Percentiles rank a stretch among this genome's conserved stretches.
Evolutionary conservation across 2,888 invertebrate genomes (phyloP).

Genomic region (Xestobium rufovillosum): DNA sequence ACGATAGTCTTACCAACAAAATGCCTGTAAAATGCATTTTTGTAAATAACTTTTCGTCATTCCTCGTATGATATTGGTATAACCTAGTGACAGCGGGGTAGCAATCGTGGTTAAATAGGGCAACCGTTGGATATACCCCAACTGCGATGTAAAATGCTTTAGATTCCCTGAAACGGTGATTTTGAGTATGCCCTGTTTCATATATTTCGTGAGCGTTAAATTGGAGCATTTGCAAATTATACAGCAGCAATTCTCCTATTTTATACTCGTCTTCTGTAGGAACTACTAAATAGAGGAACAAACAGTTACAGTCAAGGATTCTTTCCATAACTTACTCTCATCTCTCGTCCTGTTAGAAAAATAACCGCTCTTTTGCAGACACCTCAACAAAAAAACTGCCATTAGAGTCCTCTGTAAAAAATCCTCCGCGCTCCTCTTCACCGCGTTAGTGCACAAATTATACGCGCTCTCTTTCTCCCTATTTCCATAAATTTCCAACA

Average conservation of each 20-base stretch:
- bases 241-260: slow-evolving; percentile 59
- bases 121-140: slow-evolving; percentile 67
- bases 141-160: slow-evolving; percentile 57
- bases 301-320: too few relatives aligned
- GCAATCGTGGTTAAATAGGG: slow-evolving; percentile 79
- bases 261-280: slow-evolving; percentile 50
- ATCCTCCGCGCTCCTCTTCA: slow-evolving; percentile 56
- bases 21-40: slow-evolving; percentile 50
- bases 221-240: slow-evolving; percentile 67
- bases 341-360: slow-evolving; percentile 46
- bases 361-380: slow-evolving; percentile 60
- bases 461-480: slow-evolving; percentile 47
- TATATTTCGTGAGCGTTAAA: slow-evolving; percentile 83
- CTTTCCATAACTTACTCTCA: slow-evolving; percentile 40
- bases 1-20: slow-evolving; percentile 68
- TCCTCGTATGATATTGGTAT: too few relatives aligned
- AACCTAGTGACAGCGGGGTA: slow-evolving; percentile 70
- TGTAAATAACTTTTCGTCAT: too few relatives aligned
- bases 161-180: slow-evolving; percentile 46
- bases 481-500: slow-evolving; percentile 46
- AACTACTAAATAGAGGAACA: slow-evolving; percentile 26
- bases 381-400: slow-evolving; percentile 66
- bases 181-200: slow-evolving; percentile 51
- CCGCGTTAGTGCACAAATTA: slow-evolving; percentile 59
- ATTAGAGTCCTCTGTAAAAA: slow-evolving; percentile 69